phyloP scores from a whole-genome alignment of 2,888 invertebrate species.

The Eurois occulta region DNA sequence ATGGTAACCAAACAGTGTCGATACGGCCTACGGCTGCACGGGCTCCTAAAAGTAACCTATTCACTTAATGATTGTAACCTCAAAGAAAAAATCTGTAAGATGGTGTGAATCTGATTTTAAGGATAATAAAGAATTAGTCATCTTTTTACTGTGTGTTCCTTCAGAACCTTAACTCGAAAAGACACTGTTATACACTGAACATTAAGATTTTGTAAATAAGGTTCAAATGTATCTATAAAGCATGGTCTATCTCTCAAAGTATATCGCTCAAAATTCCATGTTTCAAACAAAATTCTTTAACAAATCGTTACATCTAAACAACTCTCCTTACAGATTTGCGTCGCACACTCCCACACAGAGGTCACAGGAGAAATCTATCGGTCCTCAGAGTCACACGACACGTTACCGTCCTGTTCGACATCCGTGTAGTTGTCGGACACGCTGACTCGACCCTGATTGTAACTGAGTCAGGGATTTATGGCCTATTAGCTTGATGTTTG shows the following conservation, averaged over 20 bases:
- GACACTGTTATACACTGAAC: too few relatives aligned
- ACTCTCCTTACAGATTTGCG: constrained; percentile 50
- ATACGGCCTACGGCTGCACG: neutral
- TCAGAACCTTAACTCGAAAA: neutral
- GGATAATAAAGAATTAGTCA: neutral
- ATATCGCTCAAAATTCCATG: neutral
- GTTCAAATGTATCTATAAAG: neutral
- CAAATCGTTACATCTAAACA: constrained; percentile 53
- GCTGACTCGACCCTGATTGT: constrained; percentile 32
- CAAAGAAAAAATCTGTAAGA: too few relatives aligned
- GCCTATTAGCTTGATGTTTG: constrained; percentile 8
- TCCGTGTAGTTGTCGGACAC: constrained; percentile 48
- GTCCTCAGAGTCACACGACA: constrained; percentile 46
- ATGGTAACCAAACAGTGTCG: neutral
- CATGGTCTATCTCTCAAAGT: neutral
- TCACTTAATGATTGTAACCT: too few relatives aligned
- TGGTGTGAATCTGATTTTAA: neutral
- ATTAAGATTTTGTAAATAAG: neutral
- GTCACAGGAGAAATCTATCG: constrained; percentile 71
- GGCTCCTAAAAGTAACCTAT: neutral
- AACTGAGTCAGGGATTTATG: constrained; percentile 32
- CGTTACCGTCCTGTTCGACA: constrained; percentile 37
- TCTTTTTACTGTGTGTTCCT: neutral
- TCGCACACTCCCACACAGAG: constrained; percentile 62
- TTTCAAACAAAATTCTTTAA: neutral